Conservation (phyloP, 2,797 vertebrate species). For the Anniella stebbinsi region DNA sequence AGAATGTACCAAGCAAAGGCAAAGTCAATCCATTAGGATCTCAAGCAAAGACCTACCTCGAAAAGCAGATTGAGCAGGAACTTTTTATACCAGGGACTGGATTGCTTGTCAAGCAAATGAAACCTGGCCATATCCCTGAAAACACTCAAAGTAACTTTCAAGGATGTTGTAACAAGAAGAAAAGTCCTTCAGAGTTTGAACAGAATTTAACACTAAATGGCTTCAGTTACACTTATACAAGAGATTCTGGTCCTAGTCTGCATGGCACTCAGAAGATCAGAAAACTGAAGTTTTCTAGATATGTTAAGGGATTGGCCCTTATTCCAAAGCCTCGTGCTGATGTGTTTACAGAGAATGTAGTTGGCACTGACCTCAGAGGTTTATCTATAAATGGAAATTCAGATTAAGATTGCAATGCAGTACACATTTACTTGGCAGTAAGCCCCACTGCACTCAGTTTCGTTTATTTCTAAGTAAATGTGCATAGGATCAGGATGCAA, state of each 20-base stretch:
- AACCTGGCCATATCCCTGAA: slow-evolving; percentile 35
- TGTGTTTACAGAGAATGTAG: background rate
- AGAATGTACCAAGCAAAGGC: slow-evolving; percentile 42
- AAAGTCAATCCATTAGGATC: slow-evolving; percentile 27
- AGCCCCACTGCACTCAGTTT: background rate
- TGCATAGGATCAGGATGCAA: background rate
- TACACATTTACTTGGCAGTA: background rate
- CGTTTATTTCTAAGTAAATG: background rate
- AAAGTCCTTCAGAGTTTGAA: slow-evolving; percentile 26
- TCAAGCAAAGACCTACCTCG: slow-evolving; percentile 21
- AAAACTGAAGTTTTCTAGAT: slow-evolving; percentile 61
- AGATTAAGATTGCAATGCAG: background rate
- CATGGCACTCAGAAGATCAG: slow-evolving; percentile 44
- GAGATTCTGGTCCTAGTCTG: slow-evolving; percentile 46
- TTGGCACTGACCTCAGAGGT: slow-evolving; percentile 13
- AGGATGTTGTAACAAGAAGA: slow-evolving; percentile 30
- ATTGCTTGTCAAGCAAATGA: slow-evolving; percentile 59
- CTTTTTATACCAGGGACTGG: slow-evolving; percentile 78
- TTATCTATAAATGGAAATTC: background rate
- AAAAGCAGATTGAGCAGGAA: slow-evolving; percentile 61
- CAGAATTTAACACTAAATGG: slow-evolving; percentile 51
- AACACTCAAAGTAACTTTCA: slow-evolving; percentile 35
- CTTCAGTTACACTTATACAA: slow-evolving; percentile 53
- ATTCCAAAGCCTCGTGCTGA: slow-evolving; percentile 40
- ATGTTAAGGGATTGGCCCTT: slow-evolving; percentile 53